Evolutionary conservation across 2,113 vertebrate genomes (phyloP), one percentile per base, ranked within the genome.

Genomic region (Propithecus coquereli): DNA sequence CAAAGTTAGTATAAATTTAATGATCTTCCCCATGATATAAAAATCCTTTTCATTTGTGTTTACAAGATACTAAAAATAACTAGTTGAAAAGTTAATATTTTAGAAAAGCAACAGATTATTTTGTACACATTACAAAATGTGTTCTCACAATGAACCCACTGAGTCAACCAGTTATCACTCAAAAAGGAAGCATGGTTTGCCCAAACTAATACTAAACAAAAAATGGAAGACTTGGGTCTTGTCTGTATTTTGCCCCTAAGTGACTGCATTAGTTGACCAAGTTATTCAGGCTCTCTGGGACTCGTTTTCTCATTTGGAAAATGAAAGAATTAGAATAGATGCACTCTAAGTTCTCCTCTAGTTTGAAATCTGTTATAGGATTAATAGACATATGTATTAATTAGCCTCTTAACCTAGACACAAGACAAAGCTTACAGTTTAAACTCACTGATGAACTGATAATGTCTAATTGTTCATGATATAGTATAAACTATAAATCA

Each of bases 401-500:
- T 71, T 93, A 76, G 23, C 52, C 18, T 81, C n/a, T 94, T 87
- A 87, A 84, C n/a, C 23, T 83, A 92, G 30, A 90, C 6, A 47
- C 23, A 95, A 66, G 52, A 68, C 57, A 92, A 91, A 97, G 22
- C 4, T 68, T 61, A 81, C 37, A 47, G n/a, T 18, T 25, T 94
- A 12, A 77, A 82, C 50, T 89, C 54, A 87, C 27, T 65, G 6
- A 79, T 30, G 22, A 92, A 85, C 1, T 89, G 10, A 81, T 94
- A 95, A 71, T 70, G 68, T 40, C 8, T 11, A 87, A 10, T 40
- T 66, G 4, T 52, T 85, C 76, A 61, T 66, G 37, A 77, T 59
- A 90, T 88, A 37, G 61, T 83, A 87, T 40, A 91, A 96, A 70
- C n/a, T 52, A 96, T 54, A 87, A 90, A 63, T 45, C 47, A 92